Evolutionary conservation across 2,888 invertebrate species (phyloP).

Genomic region (Chouioia cunea): DNA sequence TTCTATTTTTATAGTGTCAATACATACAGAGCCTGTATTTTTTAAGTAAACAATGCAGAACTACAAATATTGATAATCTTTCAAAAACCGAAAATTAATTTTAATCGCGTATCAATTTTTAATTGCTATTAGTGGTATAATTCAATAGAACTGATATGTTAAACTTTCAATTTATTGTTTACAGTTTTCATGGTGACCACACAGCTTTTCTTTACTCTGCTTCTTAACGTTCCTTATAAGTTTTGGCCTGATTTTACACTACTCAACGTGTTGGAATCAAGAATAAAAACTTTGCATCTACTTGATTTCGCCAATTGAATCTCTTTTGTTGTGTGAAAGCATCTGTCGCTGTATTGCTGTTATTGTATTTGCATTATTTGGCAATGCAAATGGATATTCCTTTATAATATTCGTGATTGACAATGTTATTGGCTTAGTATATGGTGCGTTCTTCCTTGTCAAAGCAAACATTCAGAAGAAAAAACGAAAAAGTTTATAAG

Average conservation of each 20-base stretch:
- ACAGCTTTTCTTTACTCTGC: slow-evolving; percentile 92
- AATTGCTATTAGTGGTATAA: too few species aligned
- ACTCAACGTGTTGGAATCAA: slow-evolving; percentile 87
- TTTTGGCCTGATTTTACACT: slow-evolving; percentile 76
- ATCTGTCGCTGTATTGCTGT: slow-evolving; percentile 85
- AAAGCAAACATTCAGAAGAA: slow-evolving; percentile 84
- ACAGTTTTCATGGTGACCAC: slow-evolving; percentile 95
- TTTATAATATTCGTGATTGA: slow-evolving; percentile 91
- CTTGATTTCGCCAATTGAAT: slow-evolving; percentile 78
- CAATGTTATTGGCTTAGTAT: slow-evolving; percentile 78
- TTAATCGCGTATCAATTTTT: too few species aligned
- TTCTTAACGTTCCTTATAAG: slow-evolving; percentile 84
- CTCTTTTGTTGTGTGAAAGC: slow-evolving; percentile 76
- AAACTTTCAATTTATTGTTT: slow-evolving; percentile 54
- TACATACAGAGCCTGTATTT: too few species aligned
- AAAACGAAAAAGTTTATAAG: slow-evolving; percentile 80
- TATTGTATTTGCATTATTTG: slow-evolving; percentile 88
- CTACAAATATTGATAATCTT: too few species aligned
- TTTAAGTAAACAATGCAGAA: too few species aligned
- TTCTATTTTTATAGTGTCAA: too few species aligned
- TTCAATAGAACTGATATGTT: too few species aligned
- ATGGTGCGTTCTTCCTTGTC: slow-evolving; percentile 83
- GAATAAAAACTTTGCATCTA: slow-evolving; percentile 82
- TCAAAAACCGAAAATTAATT: too few species aligned
- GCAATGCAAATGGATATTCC: slow-evolving; percentile 92